Base-by-base conservation (phyloP, 37 sponge, comb jelly and placozoan genomes). In the Dysidea cf. avara region DNA sequence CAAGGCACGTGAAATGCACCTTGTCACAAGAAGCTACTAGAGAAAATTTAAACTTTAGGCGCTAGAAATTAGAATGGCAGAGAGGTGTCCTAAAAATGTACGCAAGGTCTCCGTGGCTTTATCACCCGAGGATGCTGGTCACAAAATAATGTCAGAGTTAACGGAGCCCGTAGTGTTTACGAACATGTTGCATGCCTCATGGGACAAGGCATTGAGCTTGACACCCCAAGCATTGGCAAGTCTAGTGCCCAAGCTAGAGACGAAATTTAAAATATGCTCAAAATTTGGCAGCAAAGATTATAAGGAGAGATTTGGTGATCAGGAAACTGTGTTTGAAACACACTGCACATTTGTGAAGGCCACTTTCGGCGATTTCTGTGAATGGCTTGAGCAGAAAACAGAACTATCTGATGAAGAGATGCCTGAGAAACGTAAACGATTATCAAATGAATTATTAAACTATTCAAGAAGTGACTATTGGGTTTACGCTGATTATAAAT, bases 401-500 rank as follows among this genome's bases (percentile, higher is more conserved):
- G n/a, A n/a, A n/a, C n/a, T n/a, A n/a, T 13, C 58, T 7, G 6
- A 5, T 9, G 13, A 5, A 56, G 7, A 11, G 5, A 21, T 64
- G 7, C 7, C 66, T 64, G 22, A 33, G 36, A 38, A 64, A 21
- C 14, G 35, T 12, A 7, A 25, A 48, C 31, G 36, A 2, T 14
- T 7, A 3, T 24, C 20, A 38, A 56, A 70, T 24, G 63, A 61
- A 21, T 54, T 80, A 22, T 30, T 63, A 21, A 14, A 3, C 3
- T 82, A 33, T 38, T 38, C 75, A 18, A 47, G 59, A 3, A 38
- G 63, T 12, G 46, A 79, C 0, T 84, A 78, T 39, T 93, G 94
- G 89, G 62, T 82, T 24, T 93, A 93, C 81, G 90, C 86, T 0
- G 94, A 88, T 72, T 93, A 93, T 60, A 84, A 93, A 51, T 84